Percentiles rank a stretch among this genome's conserved stretches.
Evolutionary conservation across 2,797 vertebrate species (phyloP).

Genomic region (Halcyon badia): DNA sequence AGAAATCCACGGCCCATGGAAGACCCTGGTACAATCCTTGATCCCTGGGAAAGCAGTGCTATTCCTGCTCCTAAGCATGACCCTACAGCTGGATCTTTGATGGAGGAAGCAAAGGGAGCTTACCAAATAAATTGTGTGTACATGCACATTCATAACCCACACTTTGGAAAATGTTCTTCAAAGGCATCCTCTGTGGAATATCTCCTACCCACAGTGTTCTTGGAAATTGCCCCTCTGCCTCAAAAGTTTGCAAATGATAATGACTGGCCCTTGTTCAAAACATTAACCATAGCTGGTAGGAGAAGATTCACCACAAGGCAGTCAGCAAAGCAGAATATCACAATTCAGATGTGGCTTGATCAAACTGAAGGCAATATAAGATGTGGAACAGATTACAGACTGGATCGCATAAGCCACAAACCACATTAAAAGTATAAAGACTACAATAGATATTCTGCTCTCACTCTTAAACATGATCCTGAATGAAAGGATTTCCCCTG

Average conservation of each 20-base stretch:
- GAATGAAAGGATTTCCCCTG: constrained; percentile 50
- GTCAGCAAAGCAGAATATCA: neutral
- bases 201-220: neutral
- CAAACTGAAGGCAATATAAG: constrained; percentile 29
- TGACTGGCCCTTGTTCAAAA: constrained; percentile 37
- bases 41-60: neutral
- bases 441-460: constrained; percentile 60
- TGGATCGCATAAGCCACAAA: constrained; percentile 42
- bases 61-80: neutral
- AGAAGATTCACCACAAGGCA: constrained; percentile 9
- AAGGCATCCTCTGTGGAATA: neutral
- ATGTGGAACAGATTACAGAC: constrained; percentile 49
- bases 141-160: neutral
- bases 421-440: constrained; percentile 3
- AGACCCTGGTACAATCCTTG: neutral
- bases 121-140: neutral
- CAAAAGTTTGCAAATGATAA: constrained; percentile 11
- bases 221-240: constrained; percentile 14
- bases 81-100: neutral
- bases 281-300: constrained; percentile 11
- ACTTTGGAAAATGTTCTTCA: constrained; percentile 19
- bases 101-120: neutral
- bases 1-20: rapidly evolving
- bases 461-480: constrained; percentile 3
- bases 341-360: constrained; percentile 30